phyloP scores from a whole-genome alignment of 1,140 invertebrate species.

The Hylyphantes graminicola region DNA sequence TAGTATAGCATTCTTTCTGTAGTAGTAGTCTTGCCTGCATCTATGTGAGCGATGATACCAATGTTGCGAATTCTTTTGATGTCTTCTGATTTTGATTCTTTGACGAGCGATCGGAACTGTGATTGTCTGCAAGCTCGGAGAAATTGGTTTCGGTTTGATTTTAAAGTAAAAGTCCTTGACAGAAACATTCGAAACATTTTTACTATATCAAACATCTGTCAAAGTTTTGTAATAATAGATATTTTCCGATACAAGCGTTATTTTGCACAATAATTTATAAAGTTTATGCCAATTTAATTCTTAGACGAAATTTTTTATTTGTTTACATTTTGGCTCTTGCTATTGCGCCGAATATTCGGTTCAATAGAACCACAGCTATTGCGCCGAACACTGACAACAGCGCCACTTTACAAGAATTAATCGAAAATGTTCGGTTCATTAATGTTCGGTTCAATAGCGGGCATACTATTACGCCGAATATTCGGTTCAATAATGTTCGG shows the following conservation, averaged over 20 bases:
- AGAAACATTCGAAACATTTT: background rate
- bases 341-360: too few species aligned
- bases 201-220: background rate
- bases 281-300: background rate
- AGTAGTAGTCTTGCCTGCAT: slow-evolving; percentile 97
- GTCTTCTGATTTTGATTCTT: background rate
- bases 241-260: background rate
- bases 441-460: too few species aligned
- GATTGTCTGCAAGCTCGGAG: background rate
- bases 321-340: too few species aligned
- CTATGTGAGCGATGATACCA: slow-evolving; percentile 92
- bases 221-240: background rate
- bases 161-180: background rate
- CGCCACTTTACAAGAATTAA: too few species aligned
- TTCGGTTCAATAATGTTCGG: too few species aligned
- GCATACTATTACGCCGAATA: too few species aligned
- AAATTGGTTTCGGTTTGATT: background rate
- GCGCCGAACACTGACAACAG: too few species aligned
- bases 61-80: slow-evolving; percentile 77
- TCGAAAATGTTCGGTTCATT: too few species aligned
- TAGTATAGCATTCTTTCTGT: slow-evolving; percentile 96
- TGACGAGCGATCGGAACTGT: slow-evolving; percentile 17
- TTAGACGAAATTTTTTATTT: background rate
- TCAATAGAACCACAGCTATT: too few species aligned
- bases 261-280: background rate